These are phyloP conservation scores for Aphelinus certus DNA, from an alignment of 1,140 invertebrate species.

Conservation along the genomic window DNA sequence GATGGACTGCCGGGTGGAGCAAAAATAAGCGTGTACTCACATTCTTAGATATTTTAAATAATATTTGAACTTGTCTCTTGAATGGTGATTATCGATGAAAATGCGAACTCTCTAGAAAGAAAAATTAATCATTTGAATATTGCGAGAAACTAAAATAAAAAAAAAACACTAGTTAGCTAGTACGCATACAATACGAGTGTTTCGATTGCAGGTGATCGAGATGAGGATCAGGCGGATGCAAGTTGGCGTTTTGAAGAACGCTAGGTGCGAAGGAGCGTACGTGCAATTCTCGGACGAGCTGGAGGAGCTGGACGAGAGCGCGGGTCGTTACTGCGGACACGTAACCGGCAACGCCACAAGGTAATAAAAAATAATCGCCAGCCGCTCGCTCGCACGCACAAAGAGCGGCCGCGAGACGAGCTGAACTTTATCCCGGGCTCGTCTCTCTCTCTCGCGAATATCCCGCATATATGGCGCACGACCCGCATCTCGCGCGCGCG, in stretches of 20 bases:
- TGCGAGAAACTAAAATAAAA: no score
- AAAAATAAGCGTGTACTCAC: no score
- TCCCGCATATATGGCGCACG: no score
- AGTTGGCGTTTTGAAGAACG: conserved; percentile 56
- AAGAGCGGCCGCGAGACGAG: not conserved
- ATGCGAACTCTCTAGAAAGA: no score
- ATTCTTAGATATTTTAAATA: no score
- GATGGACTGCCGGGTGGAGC: no score
- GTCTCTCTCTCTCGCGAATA: not conserved
- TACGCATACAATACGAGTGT: no score
- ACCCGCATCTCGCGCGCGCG: no score
- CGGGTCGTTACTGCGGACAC: conserved; percentile 57
- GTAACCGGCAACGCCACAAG: conserved; percentile 56
- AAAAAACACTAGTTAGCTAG: no score
- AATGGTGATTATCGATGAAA: no score
- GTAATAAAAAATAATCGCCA: conserved; percentile 44
- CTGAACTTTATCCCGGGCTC: not conserved
- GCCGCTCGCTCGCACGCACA: not conserved
- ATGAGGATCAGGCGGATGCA: conserved; percentile 54
- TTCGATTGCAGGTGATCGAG: conserved; percentile 51
- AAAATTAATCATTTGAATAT: no score
- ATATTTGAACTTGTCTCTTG: no score
- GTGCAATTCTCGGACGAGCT: conserved; percentile 53
- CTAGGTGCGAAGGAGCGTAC: conserved; percentile 55
- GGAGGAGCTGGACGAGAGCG: conserved; percentile 50